Percentiles rank a stretch among this genome's conserved stretches.
phyloP scores from a whole-genome alignment of 2,797 vertebrate genomes.

The Halcyon smyrnensis region DNA sequence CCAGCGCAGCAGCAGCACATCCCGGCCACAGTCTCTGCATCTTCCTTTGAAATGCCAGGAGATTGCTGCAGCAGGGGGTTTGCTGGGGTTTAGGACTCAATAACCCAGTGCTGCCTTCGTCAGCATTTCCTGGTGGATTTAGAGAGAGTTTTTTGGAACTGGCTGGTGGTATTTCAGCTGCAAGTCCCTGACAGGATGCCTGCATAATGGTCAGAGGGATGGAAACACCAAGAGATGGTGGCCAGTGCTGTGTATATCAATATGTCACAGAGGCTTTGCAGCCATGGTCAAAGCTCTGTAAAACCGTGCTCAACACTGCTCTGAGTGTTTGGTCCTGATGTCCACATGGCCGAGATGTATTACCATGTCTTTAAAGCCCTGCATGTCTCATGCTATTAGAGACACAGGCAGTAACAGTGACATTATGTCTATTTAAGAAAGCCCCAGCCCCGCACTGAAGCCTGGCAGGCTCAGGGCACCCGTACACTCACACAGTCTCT shows the following conservation, averaged over 20 bases:
- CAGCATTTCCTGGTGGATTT: not conserved
- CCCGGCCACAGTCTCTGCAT: not conserved
- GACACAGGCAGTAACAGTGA: rapidly evolving
- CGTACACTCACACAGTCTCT: rapidly evolving
- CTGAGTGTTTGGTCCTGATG: rapidly evolving
- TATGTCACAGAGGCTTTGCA: not conserved
- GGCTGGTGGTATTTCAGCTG: not conserved
- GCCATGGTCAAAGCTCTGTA: too few relatives aligned
- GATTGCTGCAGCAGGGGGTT: not conserved
- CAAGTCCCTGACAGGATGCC: rapidly evolving
- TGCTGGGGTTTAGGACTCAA: not conserved
- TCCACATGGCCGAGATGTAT: rapidly evolving
- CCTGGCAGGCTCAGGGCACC: not conserved
- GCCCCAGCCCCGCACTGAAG: not conserved
- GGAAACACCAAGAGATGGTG: not conserved
- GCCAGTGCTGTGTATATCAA: not conserved
- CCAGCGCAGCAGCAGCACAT: not conserved
- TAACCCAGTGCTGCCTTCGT: not conserved
- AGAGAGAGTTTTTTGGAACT: not conserved
- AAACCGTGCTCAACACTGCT: rapidly evolving
- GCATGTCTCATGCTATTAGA: too few relatives aligned
- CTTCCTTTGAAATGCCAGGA: rapidly evolving
- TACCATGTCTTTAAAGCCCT: not conserved
- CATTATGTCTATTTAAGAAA: not conserved
- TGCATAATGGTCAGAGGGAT: rapidly evolving